Evolutionary conservation across 2,888 invertebrate genomes (phyloP).

Genomic region (Cyclophora albipunctata): DNA sequence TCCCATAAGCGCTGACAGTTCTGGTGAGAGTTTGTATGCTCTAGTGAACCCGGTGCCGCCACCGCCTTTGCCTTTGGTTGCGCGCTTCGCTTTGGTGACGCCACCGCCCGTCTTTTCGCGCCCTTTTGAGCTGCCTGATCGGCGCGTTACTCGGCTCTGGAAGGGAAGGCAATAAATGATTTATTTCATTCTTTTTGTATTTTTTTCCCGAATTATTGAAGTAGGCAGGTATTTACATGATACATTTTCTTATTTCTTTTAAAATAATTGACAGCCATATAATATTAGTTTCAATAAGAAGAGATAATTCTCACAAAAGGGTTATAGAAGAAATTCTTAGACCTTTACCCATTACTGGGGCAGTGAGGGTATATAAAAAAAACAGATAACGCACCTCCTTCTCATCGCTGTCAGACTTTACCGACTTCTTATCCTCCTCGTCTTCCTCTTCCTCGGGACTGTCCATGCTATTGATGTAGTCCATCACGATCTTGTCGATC

Average conservation of each 20-base stretch:
- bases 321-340: too few relatives aligned
- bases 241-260: too few relatives aligned
- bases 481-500: conserved; percentile 92
- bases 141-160: too few relatives aligned
- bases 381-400: background rate
- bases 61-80: conserved; percentile 22
- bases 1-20: conserved; percentile 89
- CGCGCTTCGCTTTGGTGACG: conserved; percentile 51
- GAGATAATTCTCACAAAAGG: too few relatives aligned
- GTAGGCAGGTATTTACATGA: too few relatives aligned
- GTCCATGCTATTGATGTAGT: conserved; percentile 67
- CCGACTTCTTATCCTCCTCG: conserved; percentile 28
- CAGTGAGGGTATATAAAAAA: too few relatives aligned
- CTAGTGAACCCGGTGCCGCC: conserved; percentile 87
- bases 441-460: conserved; percentile 33
- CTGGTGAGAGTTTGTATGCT: conserved; percentile 88
- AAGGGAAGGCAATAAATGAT: too few relatives aligned
- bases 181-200: background rate
- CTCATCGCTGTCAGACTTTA: conserved; percentile 24
- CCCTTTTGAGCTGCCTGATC: too few relatives aligned
- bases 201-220: background rate
- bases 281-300: too few relatives aligned
- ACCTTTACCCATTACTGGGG: too few relatives aligned
- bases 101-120: conserved; percentile 52
- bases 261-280: too few relatives aligned